A percentile compares a stretch with the other conserved stretches of the same genome.
Conservation (phyloP, 2,113 vertebrate genomes). For the Pardalotus punctatus region DNA sequence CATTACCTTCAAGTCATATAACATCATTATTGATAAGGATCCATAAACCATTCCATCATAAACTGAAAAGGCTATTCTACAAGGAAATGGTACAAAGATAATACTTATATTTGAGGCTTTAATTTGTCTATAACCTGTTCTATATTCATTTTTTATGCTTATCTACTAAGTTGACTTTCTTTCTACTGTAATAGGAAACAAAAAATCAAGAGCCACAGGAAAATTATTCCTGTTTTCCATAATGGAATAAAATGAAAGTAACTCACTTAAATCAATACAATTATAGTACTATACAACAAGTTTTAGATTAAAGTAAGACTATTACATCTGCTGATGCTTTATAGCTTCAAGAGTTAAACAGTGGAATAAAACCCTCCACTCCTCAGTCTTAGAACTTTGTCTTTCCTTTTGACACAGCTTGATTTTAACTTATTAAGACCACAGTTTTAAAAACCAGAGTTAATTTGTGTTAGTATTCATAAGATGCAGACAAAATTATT, state of each 20-base stretch:
- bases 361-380: not conserved
- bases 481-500: not conserved
- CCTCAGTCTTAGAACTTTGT: not conserved
- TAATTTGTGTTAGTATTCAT: not conserved
- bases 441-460: not conserved
- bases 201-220: not conserved
- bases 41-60: not conserved
- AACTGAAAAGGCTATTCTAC: not conserved
- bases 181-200: not conserved
- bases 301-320: not conserved
- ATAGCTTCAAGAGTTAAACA: not conserved
- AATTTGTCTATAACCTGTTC: not conserved
- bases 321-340: not conserved
- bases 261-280: not conserved
- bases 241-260: not conserved
- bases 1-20: not conserved
- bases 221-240: not conserved
- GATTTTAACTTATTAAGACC: not conserved
- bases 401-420: not conserved
- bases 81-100: not conserved
- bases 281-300: not conserved
- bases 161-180: not conserved
- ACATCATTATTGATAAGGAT: not conserved
- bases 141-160: not conserved
- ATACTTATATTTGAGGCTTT: not conserved